Conservation (phyloP, 2,888 invertebrate species). For the Coenonympha glycerion region DNA sequence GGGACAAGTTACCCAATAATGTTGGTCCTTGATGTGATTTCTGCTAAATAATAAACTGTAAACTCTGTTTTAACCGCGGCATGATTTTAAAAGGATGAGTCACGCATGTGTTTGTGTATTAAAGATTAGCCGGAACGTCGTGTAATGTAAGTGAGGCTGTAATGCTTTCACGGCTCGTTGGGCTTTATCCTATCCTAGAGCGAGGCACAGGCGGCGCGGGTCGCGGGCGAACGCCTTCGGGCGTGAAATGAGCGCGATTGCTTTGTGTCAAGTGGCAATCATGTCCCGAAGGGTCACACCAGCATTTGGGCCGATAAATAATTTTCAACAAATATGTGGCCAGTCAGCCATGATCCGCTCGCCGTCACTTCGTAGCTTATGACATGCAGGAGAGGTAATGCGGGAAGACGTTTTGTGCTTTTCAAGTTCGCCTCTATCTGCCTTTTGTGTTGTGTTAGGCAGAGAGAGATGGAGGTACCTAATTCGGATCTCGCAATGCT, state of each 20-base stretch:
- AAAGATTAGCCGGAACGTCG: slow-evolving; percentile 39
- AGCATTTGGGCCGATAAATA: slow-evolving; percentile 20
- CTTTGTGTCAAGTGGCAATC: slow-evolving; percentile 46
- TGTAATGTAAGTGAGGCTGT: slow-evolving; percentile 45
- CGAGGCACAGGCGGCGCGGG: slow-evolving; percentile 31
- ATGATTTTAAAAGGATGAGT: slow-evolving; percentile 6
- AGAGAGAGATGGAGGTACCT: no score
- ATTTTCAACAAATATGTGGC: neutral
- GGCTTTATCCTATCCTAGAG: slow-evolving; percentile 36
- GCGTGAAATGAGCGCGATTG: slow-evolving; percentile 48
- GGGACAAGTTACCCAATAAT: no score
- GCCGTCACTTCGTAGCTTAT: no score
- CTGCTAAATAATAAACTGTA: neutral
- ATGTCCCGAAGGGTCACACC: slow-evolving; percentile 23
- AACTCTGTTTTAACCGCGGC: neutral
- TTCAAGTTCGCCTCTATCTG: no score
- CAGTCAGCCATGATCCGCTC: neutral
- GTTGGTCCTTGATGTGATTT: no score
- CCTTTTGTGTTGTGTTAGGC: no score
- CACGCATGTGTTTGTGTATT: slow-evolving; percentile 33
- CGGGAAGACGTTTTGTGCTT: no score
- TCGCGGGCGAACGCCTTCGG: slow-evolving; percentile 34
- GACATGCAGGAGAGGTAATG: no score
- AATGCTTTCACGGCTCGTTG: slow-evolving; percentile 51
- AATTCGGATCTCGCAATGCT: no score